Percentiles rank a stretch among this genome's conserved stretches.
Evolutionary conservation across 1,140 invertebrate species (phyloP).

Genomic region (Bombus polaris): DNA sequence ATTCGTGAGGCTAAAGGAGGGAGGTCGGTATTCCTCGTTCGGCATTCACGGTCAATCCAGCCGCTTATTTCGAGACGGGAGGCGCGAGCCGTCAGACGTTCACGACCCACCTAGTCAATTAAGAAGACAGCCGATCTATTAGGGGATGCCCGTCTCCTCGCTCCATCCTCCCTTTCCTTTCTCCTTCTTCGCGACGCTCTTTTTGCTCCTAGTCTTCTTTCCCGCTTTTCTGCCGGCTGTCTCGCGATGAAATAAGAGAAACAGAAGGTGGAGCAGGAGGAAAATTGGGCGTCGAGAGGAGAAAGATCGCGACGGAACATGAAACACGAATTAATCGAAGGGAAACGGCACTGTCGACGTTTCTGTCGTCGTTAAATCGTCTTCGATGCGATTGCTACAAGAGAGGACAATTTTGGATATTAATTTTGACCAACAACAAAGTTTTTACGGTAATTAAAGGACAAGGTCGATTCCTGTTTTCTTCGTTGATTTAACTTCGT

Average conservation of each 20-base stretch:
- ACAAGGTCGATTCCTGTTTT: background rate
- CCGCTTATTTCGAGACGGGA: slow-evolving; percentile 56
- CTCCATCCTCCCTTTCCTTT: background rate
- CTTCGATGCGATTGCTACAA: background rate
- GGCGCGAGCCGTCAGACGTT: slow-evolving; percentile 60
- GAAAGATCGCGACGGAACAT: background rate
- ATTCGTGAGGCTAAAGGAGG: background rate
- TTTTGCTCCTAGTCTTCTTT: slow-evolving; percentile 1
- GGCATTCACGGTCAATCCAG: slow-evolving; percentile 49
- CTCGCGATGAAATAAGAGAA: slow-evolving; percentile 24
- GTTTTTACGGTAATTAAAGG: background rate
- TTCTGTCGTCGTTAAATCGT: background rate
- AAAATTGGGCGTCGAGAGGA: slow-evolving; percentile 28
- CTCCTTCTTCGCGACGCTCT: background rate
- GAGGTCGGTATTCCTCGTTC: slow-evolving; percentile 43
- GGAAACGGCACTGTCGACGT: background rate
- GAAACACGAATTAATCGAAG: slow-evolving; percentile 21
- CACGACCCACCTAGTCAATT: slow-evolving; percentile 72
- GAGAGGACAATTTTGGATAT: no score
- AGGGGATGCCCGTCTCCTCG: slow-evolving; percentile 60
- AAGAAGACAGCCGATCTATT: slow-evolving; percentile 74
- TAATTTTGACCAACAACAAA: no score
- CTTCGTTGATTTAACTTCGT: background rate
- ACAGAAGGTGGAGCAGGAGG: background rate
- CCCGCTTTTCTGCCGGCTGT: slow-evolving; percentile 41